phyloP scores from a whole-genome alignment of 37 sponge, comb jelly and placozoan genomes.

The Cladorhizidae sp. region DNA sequence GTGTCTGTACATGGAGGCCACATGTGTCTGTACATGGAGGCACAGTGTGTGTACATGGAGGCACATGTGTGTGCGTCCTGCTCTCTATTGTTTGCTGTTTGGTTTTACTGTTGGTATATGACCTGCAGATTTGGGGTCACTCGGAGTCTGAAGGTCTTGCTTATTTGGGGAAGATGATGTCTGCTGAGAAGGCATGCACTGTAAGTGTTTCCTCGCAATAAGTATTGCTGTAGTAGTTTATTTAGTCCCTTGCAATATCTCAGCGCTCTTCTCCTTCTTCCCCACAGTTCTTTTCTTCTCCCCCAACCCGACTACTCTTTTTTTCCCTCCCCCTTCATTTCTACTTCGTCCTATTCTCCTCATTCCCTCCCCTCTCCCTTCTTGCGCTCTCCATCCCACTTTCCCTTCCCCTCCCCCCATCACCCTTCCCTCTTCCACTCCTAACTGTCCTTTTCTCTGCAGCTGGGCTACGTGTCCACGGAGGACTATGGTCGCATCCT shows the following conservation, averaged over 20 bases:
- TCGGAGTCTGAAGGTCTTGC: slow-evolving; percentile 48
- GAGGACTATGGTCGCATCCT: slow-evolving; percentile 57
- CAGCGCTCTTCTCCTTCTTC: not conserved
- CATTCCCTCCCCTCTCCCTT: not conserved
- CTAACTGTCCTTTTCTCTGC: not conserved
- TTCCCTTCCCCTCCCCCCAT: not conserved
- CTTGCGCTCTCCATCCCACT: not conserved
- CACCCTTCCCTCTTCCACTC: not conserved
- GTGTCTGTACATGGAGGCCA: not conserved
- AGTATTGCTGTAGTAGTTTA: too few species aligned
- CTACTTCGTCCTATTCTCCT: not conserved
- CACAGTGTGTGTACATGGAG: not conserved
- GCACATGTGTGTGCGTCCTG: not conserved
- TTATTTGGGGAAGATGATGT: slow-evolving; percentile 61
- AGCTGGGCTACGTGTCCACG: slow-evolving; percentile 11
- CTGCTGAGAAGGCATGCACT: slow-evolving; percentile 63
- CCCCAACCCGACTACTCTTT: too few species aligned
- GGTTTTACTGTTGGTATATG: too few species aligned
- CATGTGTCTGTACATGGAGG: not conserved
- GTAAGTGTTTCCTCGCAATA: slow-evolving; percentile 44
- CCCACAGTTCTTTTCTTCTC: not conserved
- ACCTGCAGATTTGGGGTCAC: slow-evolving; percentile 66
- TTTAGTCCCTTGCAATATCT: too few species aligned
- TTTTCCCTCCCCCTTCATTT: not conserved
- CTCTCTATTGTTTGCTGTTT: too few species aligned